These are phyloP conservation scores for Lottia gigantea DNA, from an alignment of 2,888 invertebrate species.

Conservation along the genomic window DNA sequence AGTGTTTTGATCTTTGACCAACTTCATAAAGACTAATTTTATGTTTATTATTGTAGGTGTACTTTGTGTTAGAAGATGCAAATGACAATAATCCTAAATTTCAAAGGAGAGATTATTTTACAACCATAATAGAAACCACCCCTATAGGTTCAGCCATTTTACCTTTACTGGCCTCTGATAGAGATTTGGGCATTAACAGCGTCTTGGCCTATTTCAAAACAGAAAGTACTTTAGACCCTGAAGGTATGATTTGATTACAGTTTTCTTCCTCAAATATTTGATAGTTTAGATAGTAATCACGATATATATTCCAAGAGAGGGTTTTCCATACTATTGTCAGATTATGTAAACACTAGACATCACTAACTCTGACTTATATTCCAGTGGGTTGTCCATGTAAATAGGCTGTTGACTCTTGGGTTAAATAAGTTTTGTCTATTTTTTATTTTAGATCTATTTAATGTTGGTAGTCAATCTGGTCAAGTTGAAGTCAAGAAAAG, in stretches of 20 bases:
- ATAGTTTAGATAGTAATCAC: too few relatives aligned
- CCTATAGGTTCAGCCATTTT: conserved; percentile 83
- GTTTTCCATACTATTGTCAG: too few relatives aligned
- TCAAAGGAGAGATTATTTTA: conserved; percentile 80
- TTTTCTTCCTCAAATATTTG: too few relatives aligned
- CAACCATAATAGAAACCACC: conserved; percentile 84
- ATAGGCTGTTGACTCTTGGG: not conserved
- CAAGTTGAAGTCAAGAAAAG: conserved; percentile 83
- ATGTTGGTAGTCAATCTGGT: conserved; percentile 81
- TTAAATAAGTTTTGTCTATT: not conserved
- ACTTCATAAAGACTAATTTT: too few relatives aligned
- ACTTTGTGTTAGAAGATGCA: conserved; percentile 76
- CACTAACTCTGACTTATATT: too few relatives aligned
- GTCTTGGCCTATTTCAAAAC: conserved; percentile 76
- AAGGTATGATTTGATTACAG: conserved; percentile 16
- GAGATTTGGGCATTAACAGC: conserved; percentile 83
- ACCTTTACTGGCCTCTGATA: conserved; percentile 83
- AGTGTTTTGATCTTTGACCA: too few relatives aligned
- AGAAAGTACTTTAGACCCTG: conserved; percentile 72
- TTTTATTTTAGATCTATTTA: conserved; percentile 77
- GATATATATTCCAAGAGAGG: too few relatives aligned
- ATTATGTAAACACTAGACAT: too few relatives aligned
- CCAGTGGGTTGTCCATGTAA: too few relatives aligned
- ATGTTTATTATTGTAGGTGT: conserved; percentile 39
- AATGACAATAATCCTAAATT: conserved; percentile 91